phyloP scores from a whole-genome alignment of 2,797 vertebrate species.

The Lacerta agilis region DNA sequence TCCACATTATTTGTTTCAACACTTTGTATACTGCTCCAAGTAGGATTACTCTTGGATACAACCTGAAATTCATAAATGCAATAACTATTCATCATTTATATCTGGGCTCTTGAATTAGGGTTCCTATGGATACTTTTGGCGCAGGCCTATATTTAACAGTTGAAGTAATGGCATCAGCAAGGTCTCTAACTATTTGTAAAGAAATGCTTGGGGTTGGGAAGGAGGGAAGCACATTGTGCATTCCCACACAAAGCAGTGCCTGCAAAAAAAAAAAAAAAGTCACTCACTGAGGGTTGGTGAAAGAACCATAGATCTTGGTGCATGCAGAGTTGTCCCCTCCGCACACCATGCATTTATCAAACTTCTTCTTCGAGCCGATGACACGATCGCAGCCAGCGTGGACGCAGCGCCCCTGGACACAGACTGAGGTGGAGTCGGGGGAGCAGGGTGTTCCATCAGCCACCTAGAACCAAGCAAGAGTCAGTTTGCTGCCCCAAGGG shows the following conservation, averaged over 20 bases:
- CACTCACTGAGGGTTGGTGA: constrained; percentile 74
- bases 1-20: too few species aligned
- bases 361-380: constrained; percentile 79
- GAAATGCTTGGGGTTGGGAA: too few species aligned
- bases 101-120: neutral
- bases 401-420: constrained; percentile 77
- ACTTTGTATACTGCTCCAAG: too few species aligned
- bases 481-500: neutral
- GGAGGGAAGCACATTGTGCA: too few species aligned
- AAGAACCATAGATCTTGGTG: constrained; percentile 73
- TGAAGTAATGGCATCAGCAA: neutral
- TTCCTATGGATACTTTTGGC: neutral
- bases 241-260: neutral
- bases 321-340: constrained; percentile 73
- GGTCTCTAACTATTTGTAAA: neutral
- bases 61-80: too few species aligned
- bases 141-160: too few species aligned
- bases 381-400: constrained; percentile 74
- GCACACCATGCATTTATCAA: constrained; percentile 79
- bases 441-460: constrained; percentile 77
- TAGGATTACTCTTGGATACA: too few species aligned
- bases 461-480: constrained; percentile 58
- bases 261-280: too few species aligned
- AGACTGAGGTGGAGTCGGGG: constrained; percentile 72
- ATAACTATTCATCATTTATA: neutral